Conservation (phyloP, 2,888 invertebrate species). For the Drymonia ruficornis region DNA sequence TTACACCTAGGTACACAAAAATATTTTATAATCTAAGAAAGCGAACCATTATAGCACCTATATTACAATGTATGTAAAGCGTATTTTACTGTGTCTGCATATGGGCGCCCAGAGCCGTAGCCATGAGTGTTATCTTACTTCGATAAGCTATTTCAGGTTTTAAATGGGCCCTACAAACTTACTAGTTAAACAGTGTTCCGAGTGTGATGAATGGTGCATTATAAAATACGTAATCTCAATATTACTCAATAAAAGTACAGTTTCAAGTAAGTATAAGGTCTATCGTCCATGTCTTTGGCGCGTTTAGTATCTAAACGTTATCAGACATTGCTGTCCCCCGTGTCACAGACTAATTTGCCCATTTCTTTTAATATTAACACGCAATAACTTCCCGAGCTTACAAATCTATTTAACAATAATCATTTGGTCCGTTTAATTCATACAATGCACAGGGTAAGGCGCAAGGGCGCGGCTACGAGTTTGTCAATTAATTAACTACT, state of each 20-base stretch:
- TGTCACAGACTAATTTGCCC: no score
- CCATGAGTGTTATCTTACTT: background rate
- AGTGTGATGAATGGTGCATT: background rate
- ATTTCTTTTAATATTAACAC: no score
- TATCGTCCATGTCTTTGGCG: background rate
- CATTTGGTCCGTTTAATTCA: background rate
- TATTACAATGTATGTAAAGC: conserved; percentile 7
- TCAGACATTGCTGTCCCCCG: no score
- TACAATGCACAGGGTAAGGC: background rate
- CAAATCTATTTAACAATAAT: conserved; percentile 1
- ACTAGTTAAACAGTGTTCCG: background rate
- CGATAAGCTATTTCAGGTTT: no score
- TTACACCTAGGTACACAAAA: conserved; percentile 3
- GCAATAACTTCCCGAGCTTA: background rate
- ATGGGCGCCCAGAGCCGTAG: background rate
- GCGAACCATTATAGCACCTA: conserved; percentile 8
- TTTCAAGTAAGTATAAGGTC: no score
- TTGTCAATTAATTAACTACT: background rate
- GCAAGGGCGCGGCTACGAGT: background rate
- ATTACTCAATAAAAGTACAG: background rate
- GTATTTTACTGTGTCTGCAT: conserved; percentile 2
- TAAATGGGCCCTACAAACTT: background rate
- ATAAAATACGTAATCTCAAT: no score
- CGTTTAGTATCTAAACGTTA: background rate
- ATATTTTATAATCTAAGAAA: conserved; percentile 1